Evolutionary conservation across 2,888 invertebrate genomes (phyloP).

Genomic region (Drosophila testacea): DNA sequence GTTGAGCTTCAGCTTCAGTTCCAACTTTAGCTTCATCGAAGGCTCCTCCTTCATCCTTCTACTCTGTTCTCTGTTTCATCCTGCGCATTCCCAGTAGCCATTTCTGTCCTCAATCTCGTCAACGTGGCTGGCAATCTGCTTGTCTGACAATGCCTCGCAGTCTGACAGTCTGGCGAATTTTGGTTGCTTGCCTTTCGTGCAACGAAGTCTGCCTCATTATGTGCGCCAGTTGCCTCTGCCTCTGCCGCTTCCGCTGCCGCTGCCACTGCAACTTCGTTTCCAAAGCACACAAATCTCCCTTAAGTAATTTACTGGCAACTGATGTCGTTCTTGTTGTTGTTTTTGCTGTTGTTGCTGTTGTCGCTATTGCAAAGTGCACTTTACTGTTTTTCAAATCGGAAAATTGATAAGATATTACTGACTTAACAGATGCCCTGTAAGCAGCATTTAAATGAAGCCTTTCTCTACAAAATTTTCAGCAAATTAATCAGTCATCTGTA

Average conservation of each 20-base stretch:
- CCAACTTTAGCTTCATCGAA: neutral
- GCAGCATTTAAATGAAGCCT: neutral
- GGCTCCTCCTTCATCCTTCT: slow-evolving; percentile 3
- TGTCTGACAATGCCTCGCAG: slow-evolving; percentile 30
- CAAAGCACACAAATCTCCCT: slow-evolving; percentile 73
- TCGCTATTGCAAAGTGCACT: slow-evolving; percentile 66
- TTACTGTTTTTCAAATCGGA: slow-evolving; percentile 74
- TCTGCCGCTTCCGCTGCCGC: slow-evolving; percentile 13
- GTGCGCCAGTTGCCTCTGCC: slow-evolving; percentile 52
- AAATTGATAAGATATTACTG: neutral
- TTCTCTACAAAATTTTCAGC: no score
- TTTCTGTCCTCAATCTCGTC: slow-evolving; percentile 50
- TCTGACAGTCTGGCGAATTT: slow-evolving; percentile 23
- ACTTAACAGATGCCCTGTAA: neutral
- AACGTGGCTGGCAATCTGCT: slow-evolving; percentile 48
- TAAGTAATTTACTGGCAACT: slow-evolving; percentile 77
- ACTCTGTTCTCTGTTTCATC: slow-evolving; percentile 7
- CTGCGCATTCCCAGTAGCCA: slow-evolving; percentile 41
- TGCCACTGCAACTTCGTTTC: slow-evolving; percentile 25
- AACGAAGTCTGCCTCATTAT: slow-evolving; percentile 71
- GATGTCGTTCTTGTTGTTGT: slow-evolving; percentile 21
- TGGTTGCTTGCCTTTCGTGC: slow-evolving; percentile 50
- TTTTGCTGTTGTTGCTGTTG: slow-evolving; percentile 29
- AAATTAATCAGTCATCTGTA: no score
- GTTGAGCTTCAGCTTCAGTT: slow-evolving; percentile 20